Evolutionary conservation across 2,113 vertebrate genomes (phyloP).

Genomic region (western clawed frog (Xenopus tropicalis)): UCB_Xtro_10.0 CM004447.2:112355001-112355500

Average conservation of each 20-base stretch:
- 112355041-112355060: conserved; percentile 66
- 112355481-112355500: too few species aligned
- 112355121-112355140: conserved; percentile 49
- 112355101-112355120: conserved; percentile 68
- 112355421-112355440: too few species aligned
- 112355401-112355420: too few species aligned
- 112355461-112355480: too few species aligned
- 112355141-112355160: neutral
- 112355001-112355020: conserved; percentile 64
- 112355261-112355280: neutral
- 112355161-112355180: conserved; percentile 54
- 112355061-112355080: conserved; percentile 75
- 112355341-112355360: too few species aligned
- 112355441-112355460: too few species aligned
- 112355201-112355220: conserved; percentile 62
- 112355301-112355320: too few species aligned
- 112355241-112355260: conserved; percentile 27
- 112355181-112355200: conserved; percentile 49
- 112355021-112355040: conserved; percentile 70
- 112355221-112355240: conserved; percentile 72
- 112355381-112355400: too few species aligned
- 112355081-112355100: conserved; percentile 67
- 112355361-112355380: too few species aligned
- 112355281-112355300: neutral
- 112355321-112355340: too few species aligned